These are phyloP conservation scores for Bombus impatiens DNA, from an alignment of 1,140 invertebrate species.

Conservation along the genomic window DNA sequence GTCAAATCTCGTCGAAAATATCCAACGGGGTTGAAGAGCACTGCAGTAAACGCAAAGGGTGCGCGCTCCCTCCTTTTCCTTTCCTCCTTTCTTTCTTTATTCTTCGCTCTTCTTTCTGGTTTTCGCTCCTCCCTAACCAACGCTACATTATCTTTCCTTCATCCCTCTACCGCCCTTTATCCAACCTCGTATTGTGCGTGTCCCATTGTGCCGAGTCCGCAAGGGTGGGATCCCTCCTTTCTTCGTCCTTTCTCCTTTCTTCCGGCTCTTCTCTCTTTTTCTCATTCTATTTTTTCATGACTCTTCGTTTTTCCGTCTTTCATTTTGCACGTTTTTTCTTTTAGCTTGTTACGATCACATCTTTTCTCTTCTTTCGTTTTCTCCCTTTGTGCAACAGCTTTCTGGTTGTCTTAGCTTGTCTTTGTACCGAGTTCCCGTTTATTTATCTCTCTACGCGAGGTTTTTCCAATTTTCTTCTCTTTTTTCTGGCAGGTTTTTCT, in stretches of 20 bases:
- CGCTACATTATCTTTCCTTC: neutral
- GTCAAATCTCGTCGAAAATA: conserved; percentile 63
- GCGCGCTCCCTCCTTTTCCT: conserved; percentile 20
- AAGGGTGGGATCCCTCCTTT: conserved; percentile 32
- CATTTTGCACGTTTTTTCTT: neutral
- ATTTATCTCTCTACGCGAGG: too few relatives aligned
- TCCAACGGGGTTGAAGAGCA: conserved; percentile 56
- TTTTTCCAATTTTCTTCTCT: neutral
- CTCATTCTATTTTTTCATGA: neutral
- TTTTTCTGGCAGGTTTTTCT: neutral
- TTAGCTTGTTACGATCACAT: neutral
- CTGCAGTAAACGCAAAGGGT: conserved; percentile 39
- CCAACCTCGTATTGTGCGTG: conserved; percentile 57
- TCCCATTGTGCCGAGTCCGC: conserved; percentile 53
- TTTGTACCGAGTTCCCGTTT: too few relatives aligned
- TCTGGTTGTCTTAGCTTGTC: too few relatives aligned
- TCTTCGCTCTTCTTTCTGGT: neutral
- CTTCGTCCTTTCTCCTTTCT: neutral
- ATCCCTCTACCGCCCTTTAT: conserved; percentile 21
- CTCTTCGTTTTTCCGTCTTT: neutral
- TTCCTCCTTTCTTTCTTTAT: conserved; percentile 9
- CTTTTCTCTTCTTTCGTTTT: neutral
- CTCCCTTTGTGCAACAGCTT: neutral
- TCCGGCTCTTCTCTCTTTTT: neutral
- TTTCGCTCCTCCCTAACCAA: neutral